These are phyloP conservation scores for Laothoe populi DNA, from an alignment of 2,888 invertebrate genomes.

Conservation along the genomic window DNA sequence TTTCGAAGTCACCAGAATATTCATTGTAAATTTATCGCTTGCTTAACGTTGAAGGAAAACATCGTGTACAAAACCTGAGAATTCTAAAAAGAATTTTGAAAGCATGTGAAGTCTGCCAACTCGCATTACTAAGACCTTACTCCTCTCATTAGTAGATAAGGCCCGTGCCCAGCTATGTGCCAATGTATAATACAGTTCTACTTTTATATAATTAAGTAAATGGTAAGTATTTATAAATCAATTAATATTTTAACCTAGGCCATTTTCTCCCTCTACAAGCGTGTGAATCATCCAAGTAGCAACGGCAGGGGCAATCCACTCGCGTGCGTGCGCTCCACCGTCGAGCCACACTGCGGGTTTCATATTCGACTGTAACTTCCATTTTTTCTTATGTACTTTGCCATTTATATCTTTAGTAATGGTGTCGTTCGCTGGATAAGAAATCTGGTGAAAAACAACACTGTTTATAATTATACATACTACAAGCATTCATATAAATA, in stretches of 20 bases:
- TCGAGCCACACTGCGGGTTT: constrained; percentile 93
- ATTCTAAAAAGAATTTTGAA: no score
- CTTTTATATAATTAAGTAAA: not conserved
- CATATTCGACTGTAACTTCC: constrained; percentile 72
- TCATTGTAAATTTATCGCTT: no score
- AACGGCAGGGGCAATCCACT: constrained; percentile 93
- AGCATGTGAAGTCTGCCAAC: no score
- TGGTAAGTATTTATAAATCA: not conserved
- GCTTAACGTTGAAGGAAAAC: no score
- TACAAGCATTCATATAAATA: no score
- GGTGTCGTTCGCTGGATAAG: constrained; percentile 65
- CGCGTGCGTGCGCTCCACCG: constrained; percentile 90
- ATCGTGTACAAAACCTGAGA: no score
- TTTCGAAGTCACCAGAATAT: no score
- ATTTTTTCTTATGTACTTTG: constrained; percentile 71
- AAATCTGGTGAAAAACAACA: constrained; percentile 53
- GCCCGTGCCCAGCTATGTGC: no score
- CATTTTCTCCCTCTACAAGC: constrained; percentile 86
- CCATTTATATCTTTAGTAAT: constrained; percentile 41
- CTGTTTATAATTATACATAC: constrained; percentile 10
- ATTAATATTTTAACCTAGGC: constrained; percentile 72
- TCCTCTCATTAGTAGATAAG: no score
- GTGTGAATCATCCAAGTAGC: constrained; percentile 89
- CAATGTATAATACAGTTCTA: no score
- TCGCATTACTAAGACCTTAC: no score